Conservation (phyloP, 2,797 vertebrate genomes). For the Rhynchonycteris naso region DNA sequence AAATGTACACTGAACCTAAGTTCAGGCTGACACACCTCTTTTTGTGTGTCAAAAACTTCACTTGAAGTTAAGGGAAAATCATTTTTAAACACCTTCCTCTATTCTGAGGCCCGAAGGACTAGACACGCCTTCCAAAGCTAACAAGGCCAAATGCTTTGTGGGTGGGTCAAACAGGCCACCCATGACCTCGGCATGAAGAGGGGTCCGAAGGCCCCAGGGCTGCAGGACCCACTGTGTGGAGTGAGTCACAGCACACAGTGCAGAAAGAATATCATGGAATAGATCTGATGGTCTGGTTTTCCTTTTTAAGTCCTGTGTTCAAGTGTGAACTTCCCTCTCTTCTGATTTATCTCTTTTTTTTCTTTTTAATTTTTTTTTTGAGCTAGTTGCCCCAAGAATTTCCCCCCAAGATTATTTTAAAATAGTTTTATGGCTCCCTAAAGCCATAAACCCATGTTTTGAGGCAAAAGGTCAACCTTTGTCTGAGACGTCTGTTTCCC, state of each 20-base stretch:
- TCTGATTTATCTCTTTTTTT: not conserved
- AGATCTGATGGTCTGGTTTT: not conserved
- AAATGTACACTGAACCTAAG: not conserved
- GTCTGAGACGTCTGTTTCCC: not conserved
- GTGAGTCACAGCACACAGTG: accelerated
- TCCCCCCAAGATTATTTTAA: not conserved
- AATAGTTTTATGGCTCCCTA: not conserved
- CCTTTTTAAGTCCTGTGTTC: not conserved
- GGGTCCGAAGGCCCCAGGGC: accelerated
- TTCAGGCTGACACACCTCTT: not conserved
- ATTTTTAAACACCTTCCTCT: not conserved
- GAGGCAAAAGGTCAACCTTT: not conserved
- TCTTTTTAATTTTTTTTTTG: not conserved
- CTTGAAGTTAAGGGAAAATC: not conserved
- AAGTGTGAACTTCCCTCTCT: not conserved
- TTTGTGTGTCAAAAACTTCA: not conserved
- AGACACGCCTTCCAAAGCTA: not conserved
- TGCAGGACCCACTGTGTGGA: not conserved
- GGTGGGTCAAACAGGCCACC: not conserved
- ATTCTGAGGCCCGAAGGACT: not conserved
- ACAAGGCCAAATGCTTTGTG: not conserved
- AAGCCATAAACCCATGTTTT: not conserved
- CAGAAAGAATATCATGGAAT: not conserved
- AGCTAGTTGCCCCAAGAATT: not conserved
- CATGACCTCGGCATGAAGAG: not conserved